A percentile compares a stretch with the other conserved stretches of the same genome.
Evolutionary conservation across 2,888 invertebrate genomes (phyloP).

Genomic region (Matsumyia berberina): DNA sequence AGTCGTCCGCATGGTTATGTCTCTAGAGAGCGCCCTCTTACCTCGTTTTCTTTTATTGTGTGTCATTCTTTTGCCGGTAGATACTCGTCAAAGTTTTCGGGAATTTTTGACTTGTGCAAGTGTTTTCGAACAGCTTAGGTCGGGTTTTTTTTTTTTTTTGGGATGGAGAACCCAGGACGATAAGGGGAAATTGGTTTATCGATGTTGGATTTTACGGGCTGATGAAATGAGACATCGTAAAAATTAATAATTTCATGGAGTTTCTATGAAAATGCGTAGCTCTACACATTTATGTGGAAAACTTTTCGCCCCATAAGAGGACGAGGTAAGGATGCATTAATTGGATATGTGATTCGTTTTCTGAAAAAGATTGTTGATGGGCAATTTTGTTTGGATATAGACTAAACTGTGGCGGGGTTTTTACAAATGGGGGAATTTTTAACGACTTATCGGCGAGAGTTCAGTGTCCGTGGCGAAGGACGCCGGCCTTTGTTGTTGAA

Average conservation of each 20-base stretch:
- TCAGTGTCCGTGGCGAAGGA: too few relatives aligned
- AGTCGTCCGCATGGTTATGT: conserved; percentile 60
- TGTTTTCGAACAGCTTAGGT: conserved; percentile 41
- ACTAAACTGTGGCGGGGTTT: too few relatives aligned
- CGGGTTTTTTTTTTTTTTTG: neutral
- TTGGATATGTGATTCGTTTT: conserved; percentile 42
- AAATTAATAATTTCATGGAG: conserved; percentile 64
- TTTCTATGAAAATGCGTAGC: conserved; percentile 23
- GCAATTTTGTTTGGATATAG: too few relatives aligned
- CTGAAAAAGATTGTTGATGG: conserved; percentile 12
- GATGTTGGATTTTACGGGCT: conserved; percentile 46
- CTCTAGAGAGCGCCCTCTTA: conserved; percentile 65
- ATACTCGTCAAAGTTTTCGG: conserved; percentile 64
- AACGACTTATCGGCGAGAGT: too few relatives aligned
- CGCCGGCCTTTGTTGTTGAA: too few relatives aligned
- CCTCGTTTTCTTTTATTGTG: conserved; percentile 71
- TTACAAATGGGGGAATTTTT: too few relatives aligned
- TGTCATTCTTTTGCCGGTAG: conserved; percentile 53
- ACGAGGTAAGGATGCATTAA: conserved; percentile 9
- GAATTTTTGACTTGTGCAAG: conserved; percentile 46
- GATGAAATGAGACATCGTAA: conserved; percentile 57
- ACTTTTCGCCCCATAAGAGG: neutral
- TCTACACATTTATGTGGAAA: conserved; percentile 5
- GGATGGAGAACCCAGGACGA: neutral
- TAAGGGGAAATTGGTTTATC: conserved; percentile 20